Evolutionary conservation across 1,140 invertebrate genomes (phyloP).

Genomic region (Brachionus koreanus): DNA sequence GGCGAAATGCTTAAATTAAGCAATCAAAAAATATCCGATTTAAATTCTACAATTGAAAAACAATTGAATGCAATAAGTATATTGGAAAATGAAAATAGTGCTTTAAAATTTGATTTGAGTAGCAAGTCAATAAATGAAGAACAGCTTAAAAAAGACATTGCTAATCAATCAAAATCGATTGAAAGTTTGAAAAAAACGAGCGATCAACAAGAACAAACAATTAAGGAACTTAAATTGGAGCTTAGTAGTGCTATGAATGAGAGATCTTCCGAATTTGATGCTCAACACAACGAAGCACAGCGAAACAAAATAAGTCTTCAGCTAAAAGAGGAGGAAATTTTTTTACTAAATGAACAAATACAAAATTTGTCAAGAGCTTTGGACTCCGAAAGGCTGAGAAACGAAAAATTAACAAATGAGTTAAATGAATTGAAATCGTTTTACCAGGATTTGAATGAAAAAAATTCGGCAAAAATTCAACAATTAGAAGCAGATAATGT

Average conservation of each 20-base stretch:
- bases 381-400: background rate
- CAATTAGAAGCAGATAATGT: slow-evolving; percentile 49
- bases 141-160: slow-evolving; percentile 1
- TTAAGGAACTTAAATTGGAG: background rate
- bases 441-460: slow-evolving; percentile 45
- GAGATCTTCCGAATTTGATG: background rate
- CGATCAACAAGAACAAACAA: slow-evolving; percentile 1
- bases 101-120: slow-evolving; percentile 27
- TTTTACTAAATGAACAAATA: background rate
- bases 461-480: slow-evolving; percentile 78
- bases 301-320: slow-evolving; percentile 16
- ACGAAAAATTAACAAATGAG: slow-evolving; percentile 36
- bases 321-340: slow-evolving; percentile 27
- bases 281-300: background rate
- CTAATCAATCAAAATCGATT: background rate
- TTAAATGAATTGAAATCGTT: slow-evolving; percentile 36
- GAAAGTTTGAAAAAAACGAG: background rate
- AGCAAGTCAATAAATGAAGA: background rate
- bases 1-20: background rate
- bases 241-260: background rate
- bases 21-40: background rate
- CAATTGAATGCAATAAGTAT: background rate
- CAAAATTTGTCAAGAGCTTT: background rate
- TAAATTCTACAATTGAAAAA: background rate
- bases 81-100: slow-evolving; percentile 9